Base-by-base conservation (phyloP, 92 coral and sea anemone species). In the Porites rus region DNA sequence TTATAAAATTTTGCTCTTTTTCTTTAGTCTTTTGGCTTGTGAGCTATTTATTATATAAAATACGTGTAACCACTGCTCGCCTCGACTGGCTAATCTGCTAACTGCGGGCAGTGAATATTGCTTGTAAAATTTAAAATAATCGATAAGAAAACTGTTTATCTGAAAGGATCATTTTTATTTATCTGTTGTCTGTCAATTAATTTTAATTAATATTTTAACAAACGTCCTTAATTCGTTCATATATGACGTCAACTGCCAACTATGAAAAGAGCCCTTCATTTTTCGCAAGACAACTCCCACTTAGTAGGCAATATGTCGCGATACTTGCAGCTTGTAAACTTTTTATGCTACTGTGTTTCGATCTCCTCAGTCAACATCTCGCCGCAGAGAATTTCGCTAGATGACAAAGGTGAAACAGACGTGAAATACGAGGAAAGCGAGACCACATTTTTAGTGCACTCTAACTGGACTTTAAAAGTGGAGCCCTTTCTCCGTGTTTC, bases 141-240 rank as follows among this genome's bases (percentile, higher is more conserved):
- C 4, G 61, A 21, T 19, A 51, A 54, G 16, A 14, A 13, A 18
- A 78, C 17, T 20, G 58, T 58, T 77, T 46, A 77, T 77, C 65
- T 77, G n/a, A 51, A 20, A n/a, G 31, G 61, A 56, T 77, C 18
- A 18, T 3, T 38, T 38, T 38, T 38, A 38, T 14, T 51, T 76
- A 10, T 53, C 80, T 43, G 17, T 52, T 6, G 10, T 50, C 14
- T 46, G 54, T 22, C 59, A 31, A 31, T 52, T 13, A 14, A 38
- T 16, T 76, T 38, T 31, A 53, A 76, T 60, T 70, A 52, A 25
- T 72, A 4, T 74, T 82, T 72, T 19, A 69, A 69, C 67, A 72
- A 24, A 25, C 28, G 51, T 17, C 66, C 51, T 14, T 14, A 61
- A 59, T 60, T 50, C 61, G 31, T 60, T 76, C 58, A 14, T n/a